Percentiles rank a stretch among this genome's conserved stretches.
Conservation (phyloP, 1,140 invertebrate species). For the Streblospio benedicti region DNA sequence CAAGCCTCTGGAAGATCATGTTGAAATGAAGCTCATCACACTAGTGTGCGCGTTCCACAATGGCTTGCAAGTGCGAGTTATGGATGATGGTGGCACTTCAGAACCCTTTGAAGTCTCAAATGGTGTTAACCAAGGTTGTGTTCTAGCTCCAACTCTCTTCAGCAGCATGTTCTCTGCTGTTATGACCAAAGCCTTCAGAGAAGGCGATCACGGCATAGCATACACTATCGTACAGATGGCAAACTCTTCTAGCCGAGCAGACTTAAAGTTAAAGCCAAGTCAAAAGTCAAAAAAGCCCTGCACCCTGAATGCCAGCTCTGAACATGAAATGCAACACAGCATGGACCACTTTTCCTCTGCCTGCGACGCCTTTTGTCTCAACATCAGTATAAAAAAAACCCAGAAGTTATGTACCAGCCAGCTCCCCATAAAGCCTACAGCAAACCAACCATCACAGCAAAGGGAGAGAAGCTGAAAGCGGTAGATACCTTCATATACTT, state of each 20-base stretch:
- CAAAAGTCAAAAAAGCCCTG: conserved; percentile 3
- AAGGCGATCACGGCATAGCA: background rate
- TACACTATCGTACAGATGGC: conserved; percentile 16
- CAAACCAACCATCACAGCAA: no score
- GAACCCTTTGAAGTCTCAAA: conserved; percentile 13
- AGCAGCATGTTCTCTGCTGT: conserved; percentile 13
- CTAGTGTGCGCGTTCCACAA: conserved; percentile 17
- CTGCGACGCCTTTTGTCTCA: conserved; percentile 23
- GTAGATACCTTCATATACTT: no score
- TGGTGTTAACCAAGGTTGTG: conserved; percentile 19
- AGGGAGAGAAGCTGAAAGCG: no score
- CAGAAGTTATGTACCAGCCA: conserved; percentile 21
- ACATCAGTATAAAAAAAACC: conserved; percentile 21
- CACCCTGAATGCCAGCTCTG: conserved; percentile 15
- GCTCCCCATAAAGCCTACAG: no score
- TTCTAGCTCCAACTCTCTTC: conserved; percentile 17
- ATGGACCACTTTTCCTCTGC: conserved; percentile 16
- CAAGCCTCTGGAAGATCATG: conserved; percentile 20
- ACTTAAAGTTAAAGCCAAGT: conserved; percentile 18
- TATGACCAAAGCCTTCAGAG: conserved; percentile 15
- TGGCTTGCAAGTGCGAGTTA: conserved; percentile 2
- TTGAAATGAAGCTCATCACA: no score
- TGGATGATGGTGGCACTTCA: conserved; percentile 1
- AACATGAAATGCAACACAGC: conserved; percentile 18
- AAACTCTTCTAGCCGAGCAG: conserved; percentile 15